A percentile compares a stretch with the other conserved stretches of the same genome.
These are phyloP conservation scores for Gnathonemus echidnorhynchus DNA, from an alignment of 2,113 vertebrate genomes.

Conservation along the genomic window DNA sequence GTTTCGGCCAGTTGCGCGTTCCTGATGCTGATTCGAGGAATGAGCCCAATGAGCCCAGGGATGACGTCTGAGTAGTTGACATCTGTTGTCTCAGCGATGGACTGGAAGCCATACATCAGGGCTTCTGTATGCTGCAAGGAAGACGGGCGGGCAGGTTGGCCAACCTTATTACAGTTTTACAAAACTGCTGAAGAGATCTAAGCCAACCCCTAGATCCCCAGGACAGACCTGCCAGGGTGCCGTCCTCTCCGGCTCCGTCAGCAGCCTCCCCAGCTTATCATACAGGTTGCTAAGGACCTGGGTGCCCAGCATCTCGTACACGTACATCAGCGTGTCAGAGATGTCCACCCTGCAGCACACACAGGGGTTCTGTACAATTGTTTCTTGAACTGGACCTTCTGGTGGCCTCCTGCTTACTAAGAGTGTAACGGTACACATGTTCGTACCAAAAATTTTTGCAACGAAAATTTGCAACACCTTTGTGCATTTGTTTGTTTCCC, in stretches of 20 bases:
- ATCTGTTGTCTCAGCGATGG: slow-evolving; percentile 95
- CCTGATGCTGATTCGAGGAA: slow-evolving; percentile 90
- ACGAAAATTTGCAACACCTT: no score
- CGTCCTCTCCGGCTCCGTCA: slow-evolving; percentile 76
- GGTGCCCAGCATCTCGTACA: slow-evolving; percentile 92
- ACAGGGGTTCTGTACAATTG: neutral
- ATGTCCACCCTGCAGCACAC: slow-evolving; percentile 80
- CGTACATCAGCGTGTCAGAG: slow-evolving; percentile 95
- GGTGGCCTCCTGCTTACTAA: slow-evolving; percentile 18
- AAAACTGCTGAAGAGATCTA: neutral
- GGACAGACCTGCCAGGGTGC: slow-evolving; percentile 83
- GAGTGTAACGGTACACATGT: no score
- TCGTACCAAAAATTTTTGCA: no score
- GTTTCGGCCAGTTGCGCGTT: slow-evolving; percentile 91
- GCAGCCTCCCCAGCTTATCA: slow-evolving; percentile 81
- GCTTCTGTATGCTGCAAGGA: slow-evolving; percentile 80
- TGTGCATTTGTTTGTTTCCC: no score
- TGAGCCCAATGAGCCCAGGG: slow-evolving; percentile 88
- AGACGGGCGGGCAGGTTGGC: neutral
- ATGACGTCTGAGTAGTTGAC: slow-evolving; percentile 96
- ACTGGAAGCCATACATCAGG: slow-evolving; percentile 92
- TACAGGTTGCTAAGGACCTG: slow-evolving; percentile 94
- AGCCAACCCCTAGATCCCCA: neutral
- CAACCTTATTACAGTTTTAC: neutral
- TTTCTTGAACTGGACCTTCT: neutral